Evolutionary conservation across 2,888 invertebrate genomes (phyloP).

Genomic region (Chymomyza caudatula): DNA sequence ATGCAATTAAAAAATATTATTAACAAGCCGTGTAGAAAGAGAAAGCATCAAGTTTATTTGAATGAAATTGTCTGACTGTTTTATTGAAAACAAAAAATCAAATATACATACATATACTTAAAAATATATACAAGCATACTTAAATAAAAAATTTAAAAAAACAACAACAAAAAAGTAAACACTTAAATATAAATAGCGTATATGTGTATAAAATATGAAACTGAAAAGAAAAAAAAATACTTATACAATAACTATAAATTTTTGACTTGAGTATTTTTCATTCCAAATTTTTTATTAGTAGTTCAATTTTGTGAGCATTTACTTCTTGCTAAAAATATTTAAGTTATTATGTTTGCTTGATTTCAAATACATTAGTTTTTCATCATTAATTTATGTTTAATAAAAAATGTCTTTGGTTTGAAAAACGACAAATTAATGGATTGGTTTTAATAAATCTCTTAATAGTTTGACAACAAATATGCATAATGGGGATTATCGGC

Average conservation of each 20-base stretch:
- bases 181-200: conserved; percentile 36
- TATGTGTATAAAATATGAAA: conserved; percentile 33
- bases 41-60: conserved; percentile 45
- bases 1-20: conserved; percentile 37
- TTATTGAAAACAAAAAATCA: conserved; percentile 55
- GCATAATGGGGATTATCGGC: too few relatives aligned
- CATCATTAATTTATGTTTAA: conserved; percentile 51
- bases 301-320: conserved; percentile 34
- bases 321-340: conserved; percentile 14
- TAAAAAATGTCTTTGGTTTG: conserved; percentile 63
- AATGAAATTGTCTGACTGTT: conserved; percentile 75
- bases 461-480: too few relatives aligned
- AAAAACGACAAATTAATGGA: conserved; percentile 41
- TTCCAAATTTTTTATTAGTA: conserved; percentile 39
- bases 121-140: conserved; percentile 51
- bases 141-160: conserved; percentile 33
- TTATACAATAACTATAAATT: conserved; percentile 36
- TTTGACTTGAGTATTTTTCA: conserved; percentile 33
- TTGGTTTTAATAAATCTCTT: background rate
- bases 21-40: conserved; percentile 20
- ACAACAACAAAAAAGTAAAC: conserved; percentile 33
- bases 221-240: conserved; percentile 42
- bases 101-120: conserved; percentile 50
- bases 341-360: conserved; percentile 33
- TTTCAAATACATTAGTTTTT: conserved; percentile 44